Percentiles rank a stretch among this genome's conserved stretches.
phyloP scores from a whole-genome alignment of 1,140 invertebrate genomes.

The Drepana arcuata region DNA sequence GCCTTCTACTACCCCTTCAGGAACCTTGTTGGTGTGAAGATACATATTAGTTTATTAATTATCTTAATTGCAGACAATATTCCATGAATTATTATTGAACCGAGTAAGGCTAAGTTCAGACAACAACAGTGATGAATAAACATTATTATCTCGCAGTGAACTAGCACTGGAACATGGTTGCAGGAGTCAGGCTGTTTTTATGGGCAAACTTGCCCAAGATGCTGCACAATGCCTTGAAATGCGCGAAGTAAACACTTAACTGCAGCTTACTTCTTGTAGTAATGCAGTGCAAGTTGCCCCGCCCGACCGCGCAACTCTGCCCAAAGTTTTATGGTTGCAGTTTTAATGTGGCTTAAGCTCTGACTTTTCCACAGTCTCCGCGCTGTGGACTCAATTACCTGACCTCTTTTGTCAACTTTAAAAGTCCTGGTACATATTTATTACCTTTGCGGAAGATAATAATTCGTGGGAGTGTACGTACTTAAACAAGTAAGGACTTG shows the following conservation, averaged over 20 bases:
- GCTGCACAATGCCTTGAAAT: conserved; percentile 44
- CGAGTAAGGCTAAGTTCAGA: background rate
- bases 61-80: no score
- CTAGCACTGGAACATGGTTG: conserved; percentile 3
- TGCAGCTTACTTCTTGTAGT: conserved; percentile 50
- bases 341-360: conserved; percentile 44
- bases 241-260: conserved; percentile 64
- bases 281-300: conserved; percentile 44
- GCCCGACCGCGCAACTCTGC: conserved; percentile 25
- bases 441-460: no score
- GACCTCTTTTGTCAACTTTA: no score
- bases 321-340: conserved; percentile 43
- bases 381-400: no score
- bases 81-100: no score
- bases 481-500: no score
- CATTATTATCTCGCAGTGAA: conserved; percentile 7
- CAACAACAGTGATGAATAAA: background rate
- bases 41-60: no score
- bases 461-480: no score
- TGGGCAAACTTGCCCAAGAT: conserved; percentile 40
- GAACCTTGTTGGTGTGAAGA: no score
- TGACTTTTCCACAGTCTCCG: conserved; percentile 6
- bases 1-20: no score
- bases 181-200: conserved; percentile 48
- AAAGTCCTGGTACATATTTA: no score